Percentiles rank a stretch among this genome's conserved stretches.
Conservation (phyloP, 2,888 invertebrate genomes). For the Marronus borbonicus region DNA sequence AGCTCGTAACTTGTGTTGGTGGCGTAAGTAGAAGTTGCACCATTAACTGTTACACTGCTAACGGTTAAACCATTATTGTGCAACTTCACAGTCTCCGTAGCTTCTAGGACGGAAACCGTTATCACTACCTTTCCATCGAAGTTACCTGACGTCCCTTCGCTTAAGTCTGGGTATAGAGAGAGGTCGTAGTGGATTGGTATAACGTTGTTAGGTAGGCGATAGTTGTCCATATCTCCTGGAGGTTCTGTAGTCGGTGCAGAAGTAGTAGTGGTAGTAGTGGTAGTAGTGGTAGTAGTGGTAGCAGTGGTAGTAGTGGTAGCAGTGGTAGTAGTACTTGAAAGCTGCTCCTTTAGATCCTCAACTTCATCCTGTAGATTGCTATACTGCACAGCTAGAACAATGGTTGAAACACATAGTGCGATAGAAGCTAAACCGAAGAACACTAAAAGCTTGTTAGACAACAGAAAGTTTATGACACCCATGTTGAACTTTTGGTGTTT, state of each 20-base stretch:
- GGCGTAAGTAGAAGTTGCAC: constrained; percentile 55
- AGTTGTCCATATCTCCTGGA: constrained; percentile 62
- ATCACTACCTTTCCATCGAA: constrained; percentile 76
- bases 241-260: constrained; percentile 18
- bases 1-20: constrained; percentile 60
- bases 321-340: constrained; percentile 26
- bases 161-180: constrained; percentile 77
- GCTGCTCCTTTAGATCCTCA: constrained; percentile 53
- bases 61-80: constrained; percentile 77
- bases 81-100: constrained; percentile 72
- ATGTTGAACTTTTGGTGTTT: constrained; percentile 49
- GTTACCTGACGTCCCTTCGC: constrained; percentile 66
- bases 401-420: constrained; percentile 73
- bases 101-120: constrained; percentile 67
- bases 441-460: constrained; percentile 67
- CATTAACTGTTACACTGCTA: constrained; percentile 65
- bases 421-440: constrained; percentile 66
- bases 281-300: constrained; percentile 46
- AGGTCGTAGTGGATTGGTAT: constrained; percentile 80
- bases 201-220: constrained; percentile 75
- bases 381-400: constrained; percentile 72
- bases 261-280: constrained; percentile 37
- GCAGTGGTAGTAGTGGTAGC: constrained; percentile 23
- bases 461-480: constrained; percentile 57
- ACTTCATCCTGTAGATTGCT: constrained; percentile 59